Base-by-base conservation (phyloP, 2,113 vertebrate species). In the Tricholaema leucomelas region DNA sequence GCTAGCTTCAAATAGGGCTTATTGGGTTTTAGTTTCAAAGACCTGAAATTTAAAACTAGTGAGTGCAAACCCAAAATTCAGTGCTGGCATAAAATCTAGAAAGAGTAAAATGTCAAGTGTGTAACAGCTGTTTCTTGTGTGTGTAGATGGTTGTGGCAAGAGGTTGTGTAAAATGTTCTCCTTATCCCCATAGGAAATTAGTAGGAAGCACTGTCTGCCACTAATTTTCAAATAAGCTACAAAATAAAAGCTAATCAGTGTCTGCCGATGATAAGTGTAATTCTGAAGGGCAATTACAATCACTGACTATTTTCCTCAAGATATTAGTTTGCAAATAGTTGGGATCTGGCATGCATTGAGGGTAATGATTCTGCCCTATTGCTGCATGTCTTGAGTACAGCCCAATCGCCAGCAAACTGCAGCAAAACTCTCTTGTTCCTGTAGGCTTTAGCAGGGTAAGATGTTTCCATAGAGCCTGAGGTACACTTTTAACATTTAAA, bases 201-300 rank as follows among this genome's bases (percentile, higher is more conserved):
- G 31, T 17, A 80, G 85, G 52, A 67, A 60, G 4, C 28, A 73
- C 61, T 89, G 63, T 69, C 81, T 91, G 61, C 31, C 30, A 35
- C 70, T 85, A 76, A 90, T 88, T 87, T 91, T 74, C 59, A 87
- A 76, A 85, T 88, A 87, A 85, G 17, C 30, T 58, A 20, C 18
- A 72, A 56, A 83, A 65, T 74, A 30, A 91, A 92, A 85, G 42
- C 58, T 95, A 90, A 91, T 92, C 60, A 77, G 76, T 42, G n/a
- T 87, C 77, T 93, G 36, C 38, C 42, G 81, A 31, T 11, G 44
- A 71, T 36, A 38, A 70, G 36, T 30, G 25, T 17, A 71, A 88
- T 94, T 93, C 83, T 81, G 65, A 73, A 38, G 17, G 56, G 48
- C 33, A 92, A 81, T 93, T 92, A 64, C 27, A 93, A 87, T 93